Percentiles rank a stretch among this genome's conserved stretches.
These are phyloP conservation scores for Thunnus albacares DNA, from an alignment of 2,797 vertebrate species.

Conservation along the genomic window DNA sequence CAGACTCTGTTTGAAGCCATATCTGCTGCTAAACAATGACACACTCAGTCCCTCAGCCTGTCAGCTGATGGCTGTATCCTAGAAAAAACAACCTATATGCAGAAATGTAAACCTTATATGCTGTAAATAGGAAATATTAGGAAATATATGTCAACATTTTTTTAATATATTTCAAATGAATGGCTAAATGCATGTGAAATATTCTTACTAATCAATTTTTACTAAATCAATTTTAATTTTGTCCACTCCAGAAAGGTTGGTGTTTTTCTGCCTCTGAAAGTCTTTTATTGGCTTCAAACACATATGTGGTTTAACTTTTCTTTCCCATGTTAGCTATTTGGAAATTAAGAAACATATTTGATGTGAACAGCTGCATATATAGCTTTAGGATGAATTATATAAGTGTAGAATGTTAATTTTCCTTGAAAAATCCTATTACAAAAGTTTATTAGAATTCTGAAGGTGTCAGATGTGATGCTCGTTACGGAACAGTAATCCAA, in stretches of 20 bases:
- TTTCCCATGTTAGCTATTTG: too few relatives aligned
- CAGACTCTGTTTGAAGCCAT: constrained; percentile 20
- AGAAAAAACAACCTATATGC: neutral
- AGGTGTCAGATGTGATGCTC: too few relatives aligned
- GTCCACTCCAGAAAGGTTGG: too few relatives aligned
- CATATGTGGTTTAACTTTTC: neutral
- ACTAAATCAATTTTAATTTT: too few relatives aligned
- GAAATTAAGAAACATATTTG: neutral
- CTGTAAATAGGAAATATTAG: neutral
- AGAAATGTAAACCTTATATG: neutral
- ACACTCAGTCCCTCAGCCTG: neutral
- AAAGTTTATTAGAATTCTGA: too few relatives aligned
- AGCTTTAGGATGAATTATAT: too few relatives aligned
- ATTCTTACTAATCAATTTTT: neutral
- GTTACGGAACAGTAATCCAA: too few relatives aligned
- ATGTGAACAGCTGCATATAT: neutral
- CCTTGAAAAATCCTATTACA: too few relatives aligned
- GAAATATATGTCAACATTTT: neutral
- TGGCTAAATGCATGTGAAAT: neutral
- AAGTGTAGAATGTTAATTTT: too few relatives aligned
- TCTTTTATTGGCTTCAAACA: neutral
- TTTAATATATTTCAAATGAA: neutral
- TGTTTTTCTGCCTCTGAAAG: too few relatives aligned
- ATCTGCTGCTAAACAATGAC: constrained; percentile 1
- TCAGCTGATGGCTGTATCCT: neutral